A percentile compares a stretch with the other conserved stretches of the same genome.
Evolutionary conservation across 2,888 invertebrate genomes (phyloP).

Genomic region (Andrena trimmerana): DNA sequence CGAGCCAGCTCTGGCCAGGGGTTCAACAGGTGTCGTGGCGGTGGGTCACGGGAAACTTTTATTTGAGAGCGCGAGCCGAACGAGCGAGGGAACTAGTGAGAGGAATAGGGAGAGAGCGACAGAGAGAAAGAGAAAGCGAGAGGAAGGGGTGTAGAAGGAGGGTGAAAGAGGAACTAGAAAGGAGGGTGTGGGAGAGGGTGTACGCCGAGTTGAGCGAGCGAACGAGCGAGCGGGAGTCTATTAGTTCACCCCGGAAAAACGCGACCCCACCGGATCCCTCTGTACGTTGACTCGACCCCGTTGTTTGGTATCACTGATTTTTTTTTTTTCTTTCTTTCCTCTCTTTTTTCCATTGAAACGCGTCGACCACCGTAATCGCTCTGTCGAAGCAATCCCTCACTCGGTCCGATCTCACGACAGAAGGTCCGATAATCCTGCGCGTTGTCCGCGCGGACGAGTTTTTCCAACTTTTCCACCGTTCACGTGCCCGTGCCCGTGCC

Average conservation of each 20-base stretch:
- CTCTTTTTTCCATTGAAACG: conserved; percentile 76
- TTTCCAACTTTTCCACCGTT: conserved; percentile 56
- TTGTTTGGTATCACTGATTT: conserved; percentile 80
- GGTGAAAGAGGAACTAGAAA: conserved; percentile 49
- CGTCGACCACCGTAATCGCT: conserved; percentile 81
- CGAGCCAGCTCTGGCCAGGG: conserved; percentile 75
- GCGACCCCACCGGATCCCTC: conserved; percentile 76
- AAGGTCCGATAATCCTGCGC: conserved; percentile 68
- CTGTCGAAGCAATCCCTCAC: conserved; percentile 77
- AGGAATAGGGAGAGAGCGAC: conserved; percentile 60
- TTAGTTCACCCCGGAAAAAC: conserved; percentile 84
- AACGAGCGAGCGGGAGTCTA: conserved; percentile 81
- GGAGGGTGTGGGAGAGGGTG: conserved; percentile 64
- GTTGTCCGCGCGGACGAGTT: conserved; percentile 61
- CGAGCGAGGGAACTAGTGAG: conserved; percentile 61
- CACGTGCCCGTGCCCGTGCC: conserved; percentile 1
- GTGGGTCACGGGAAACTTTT: conserved; percentile 84
- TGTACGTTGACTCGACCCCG: conserved; percentile 72
- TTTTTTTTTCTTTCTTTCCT: conserved; percentile 73
- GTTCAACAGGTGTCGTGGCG: conserved; percentile 84
- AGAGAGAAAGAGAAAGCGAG: conserved; percentile 57
- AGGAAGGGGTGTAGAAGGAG: conserved; percentile 52
- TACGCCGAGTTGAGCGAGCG: conserved; percentile 77
- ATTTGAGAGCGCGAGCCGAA: conserved; percentile 80
- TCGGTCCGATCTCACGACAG: conserved; percentile 69